phyloP scores from a whole-genome alignment of 2,113 vertebrate species.

The Rhodinocichla rosea region DNA sequence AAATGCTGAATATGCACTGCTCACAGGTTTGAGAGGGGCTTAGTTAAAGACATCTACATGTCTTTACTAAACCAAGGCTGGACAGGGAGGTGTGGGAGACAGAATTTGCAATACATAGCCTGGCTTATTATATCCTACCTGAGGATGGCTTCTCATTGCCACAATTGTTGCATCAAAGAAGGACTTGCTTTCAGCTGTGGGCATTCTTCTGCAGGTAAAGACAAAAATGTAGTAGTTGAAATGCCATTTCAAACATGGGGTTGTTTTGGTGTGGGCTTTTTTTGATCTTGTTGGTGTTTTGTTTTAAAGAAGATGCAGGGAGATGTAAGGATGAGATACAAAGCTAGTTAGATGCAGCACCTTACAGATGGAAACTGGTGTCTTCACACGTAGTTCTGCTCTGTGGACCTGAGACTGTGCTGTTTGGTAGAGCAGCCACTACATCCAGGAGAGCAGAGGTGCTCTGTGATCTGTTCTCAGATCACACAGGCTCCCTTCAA shows the following conservation, averaged over 20 bases:
- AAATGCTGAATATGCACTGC: background rate
- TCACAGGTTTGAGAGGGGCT: background rate
- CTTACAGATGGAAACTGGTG: accelerated
- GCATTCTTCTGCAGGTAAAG: background rate
- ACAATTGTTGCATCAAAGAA: background rate
- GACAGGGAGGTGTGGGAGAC: background rate
- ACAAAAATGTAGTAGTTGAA: background rate
- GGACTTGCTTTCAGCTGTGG: background rate
- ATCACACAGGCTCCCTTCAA: background rate
- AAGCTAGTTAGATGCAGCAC: background rate
- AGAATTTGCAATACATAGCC: background rate
- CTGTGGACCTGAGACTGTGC: background rate
- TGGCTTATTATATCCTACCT: background rate
- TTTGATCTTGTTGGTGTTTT: background rate
- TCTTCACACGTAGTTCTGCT: background rate
- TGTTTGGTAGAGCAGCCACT: background rate
- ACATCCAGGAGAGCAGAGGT: background rate
- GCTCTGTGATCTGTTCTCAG: background rate
- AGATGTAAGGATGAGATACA: background rate
- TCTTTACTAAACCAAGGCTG: background rate
- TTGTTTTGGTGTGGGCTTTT: background rate
- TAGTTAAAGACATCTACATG: background rate
- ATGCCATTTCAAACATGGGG: background rate
- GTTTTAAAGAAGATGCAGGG: background rate
- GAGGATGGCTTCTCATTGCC: background rate